Conservation (phyloP, 2,113 vertebrate species). For the Calidris pygmaea region DNA sequence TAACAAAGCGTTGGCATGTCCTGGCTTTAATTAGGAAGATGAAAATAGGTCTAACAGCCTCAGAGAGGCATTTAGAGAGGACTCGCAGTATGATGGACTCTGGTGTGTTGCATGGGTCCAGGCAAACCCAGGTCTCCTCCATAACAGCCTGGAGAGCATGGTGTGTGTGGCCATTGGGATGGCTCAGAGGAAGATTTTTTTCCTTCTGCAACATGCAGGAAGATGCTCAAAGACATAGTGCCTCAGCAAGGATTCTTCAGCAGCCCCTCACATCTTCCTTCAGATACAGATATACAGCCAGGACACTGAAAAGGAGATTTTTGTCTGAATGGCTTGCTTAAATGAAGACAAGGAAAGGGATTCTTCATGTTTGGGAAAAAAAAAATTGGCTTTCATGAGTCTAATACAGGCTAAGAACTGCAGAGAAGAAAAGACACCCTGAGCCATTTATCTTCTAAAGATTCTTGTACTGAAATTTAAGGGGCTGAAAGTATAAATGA, state of each 20-base stretch:
- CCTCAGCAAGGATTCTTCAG: neutral
- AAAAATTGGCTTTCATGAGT: neutral
- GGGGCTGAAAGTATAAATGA: slow-evolving; percentile 39
- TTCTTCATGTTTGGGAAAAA: neutral
- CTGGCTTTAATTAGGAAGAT: neutral
- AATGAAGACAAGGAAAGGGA: neutral
- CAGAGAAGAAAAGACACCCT: slow-evolving; percentile 18
- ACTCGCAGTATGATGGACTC: neutral
- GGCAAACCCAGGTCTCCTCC: neutral
- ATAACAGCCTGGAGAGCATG: neutral
- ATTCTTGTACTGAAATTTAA: slow-evolving; percentile 42
- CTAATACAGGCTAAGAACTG: neutral
- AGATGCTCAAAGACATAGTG: neutral
- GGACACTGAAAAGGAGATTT: neutral
- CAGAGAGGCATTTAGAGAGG: neutral
- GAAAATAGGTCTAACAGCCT: neutral
- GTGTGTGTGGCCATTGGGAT: neutral
- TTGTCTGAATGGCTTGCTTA: neutral
- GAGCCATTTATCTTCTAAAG: slow-evolving; percentile 40
- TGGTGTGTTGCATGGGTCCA: neutral
- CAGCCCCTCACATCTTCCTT: neutral
- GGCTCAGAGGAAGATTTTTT: neutral
- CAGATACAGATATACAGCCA: neutral
- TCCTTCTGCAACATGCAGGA: neutral
- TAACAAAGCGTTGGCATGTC: neutral